These are phyloP conservation scores for Orius insidiosus DNA, from an alignment of 1,140 invertebrate species.

Conservation along the genomic window DNA sequence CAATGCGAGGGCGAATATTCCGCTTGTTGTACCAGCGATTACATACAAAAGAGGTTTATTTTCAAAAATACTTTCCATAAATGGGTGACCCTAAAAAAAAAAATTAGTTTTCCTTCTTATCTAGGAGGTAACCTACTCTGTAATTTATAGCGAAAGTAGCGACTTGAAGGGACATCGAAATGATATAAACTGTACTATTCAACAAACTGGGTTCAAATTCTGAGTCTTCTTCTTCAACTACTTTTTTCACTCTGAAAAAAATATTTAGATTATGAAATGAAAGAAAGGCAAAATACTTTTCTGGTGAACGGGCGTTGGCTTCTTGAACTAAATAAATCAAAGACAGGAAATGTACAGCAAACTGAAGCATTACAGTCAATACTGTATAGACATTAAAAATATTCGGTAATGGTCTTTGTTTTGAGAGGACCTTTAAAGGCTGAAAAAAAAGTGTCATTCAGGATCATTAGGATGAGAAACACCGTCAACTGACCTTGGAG, in stretches of 20 bases:
- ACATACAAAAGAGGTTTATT: conserved; percentile 88
- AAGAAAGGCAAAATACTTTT: conserved; percentile 35
- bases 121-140: conserved; percentile 68
- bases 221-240: conserved; percentile 47
- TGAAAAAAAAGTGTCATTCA: conserved; percentile 41
- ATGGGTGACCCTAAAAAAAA: conserved; percentile 77
- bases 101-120: too few species aligned
- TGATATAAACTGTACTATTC: conserved; percentile 96
- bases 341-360: conserved; percentile 84
- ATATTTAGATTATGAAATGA: too few species aligned
- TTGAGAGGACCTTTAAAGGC: conserved; percentile 81
- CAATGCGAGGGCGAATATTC: conserved; percentile 57
- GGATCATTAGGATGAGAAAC: too few species aligned
- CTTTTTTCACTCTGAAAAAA: conserved; percentile 8
- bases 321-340: conserved; percentile 78
- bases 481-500: conserved; percentile 81
- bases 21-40: conserved; percentile 50
- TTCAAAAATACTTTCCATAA: conserved; percentile 88
- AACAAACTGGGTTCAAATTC: conserved; percentile 85
- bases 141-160: conserved; percentile 99
- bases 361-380: conserved; percentile 86
- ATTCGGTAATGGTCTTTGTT: conserved; percentile 88
- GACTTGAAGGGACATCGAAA: conserved; percentile 91
- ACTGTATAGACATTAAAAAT: conserved; percentile 98
- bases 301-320: conserved; percentile 46